These are phyloP conservation scores for Clamator glandarius DNA, from an alignment of 2,797 vertebrate genomes.

Conservation along the genomic window DNA sequence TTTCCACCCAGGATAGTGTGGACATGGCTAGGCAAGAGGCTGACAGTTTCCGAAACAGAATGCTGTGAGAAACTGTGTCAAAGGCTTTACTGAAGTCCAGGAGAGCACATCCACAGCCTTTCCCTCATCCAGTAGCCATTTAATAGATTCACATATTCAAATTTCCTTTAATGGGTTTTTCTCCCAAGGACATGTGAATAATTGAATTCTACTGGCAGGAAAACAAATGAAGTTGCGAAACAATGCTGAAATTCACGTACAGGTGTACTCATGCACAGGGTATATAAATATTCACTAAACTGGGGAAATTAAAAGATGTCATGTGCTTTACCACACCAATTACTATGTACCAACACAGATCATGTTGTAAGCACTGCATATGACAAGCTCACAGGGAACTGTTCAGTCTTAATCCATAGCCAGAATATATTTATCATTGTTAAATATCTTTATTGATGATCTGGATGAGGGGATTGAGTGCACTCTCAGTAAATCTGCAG, in stretches of 20 bases:
- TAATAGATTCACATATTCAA: neutral
- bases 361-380: neutral
- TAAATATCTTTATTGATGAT: too few species aligned
- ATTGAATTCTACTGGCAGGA: neutral
- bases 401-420: neutral
- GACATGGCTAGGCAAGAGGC: too few species aligned
- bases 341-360: neutral
- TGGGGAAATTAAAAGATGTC: neutral
- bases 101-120: too few species aligned
- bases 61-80: too few species aligned
- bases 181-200: conserved; percentile 3
- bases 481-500: too few species aligned
- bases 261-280: neutral
- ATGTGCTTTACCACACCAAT: neutral
- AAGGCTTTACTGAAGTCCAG: too few species aligned
- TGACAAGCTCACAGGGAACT: neutral
- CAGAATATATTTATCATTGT: neutral
- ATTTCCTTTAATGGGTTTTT: neutral
- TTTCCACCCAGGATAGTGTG: too few species aligned
- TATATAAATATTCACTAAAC: neutral
- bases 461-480: too few species aligned
- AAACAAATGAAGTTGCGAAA: conserved; percentile 1
- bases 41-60: too few species aligned
- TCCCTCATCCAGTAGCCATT: too few species aligned
- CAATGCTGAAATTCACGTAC: neutral